Base-by-base conservation (phyloP, 2,113 vertebrate species). In the Hypocryptadius cinnamomeus region DNA sequence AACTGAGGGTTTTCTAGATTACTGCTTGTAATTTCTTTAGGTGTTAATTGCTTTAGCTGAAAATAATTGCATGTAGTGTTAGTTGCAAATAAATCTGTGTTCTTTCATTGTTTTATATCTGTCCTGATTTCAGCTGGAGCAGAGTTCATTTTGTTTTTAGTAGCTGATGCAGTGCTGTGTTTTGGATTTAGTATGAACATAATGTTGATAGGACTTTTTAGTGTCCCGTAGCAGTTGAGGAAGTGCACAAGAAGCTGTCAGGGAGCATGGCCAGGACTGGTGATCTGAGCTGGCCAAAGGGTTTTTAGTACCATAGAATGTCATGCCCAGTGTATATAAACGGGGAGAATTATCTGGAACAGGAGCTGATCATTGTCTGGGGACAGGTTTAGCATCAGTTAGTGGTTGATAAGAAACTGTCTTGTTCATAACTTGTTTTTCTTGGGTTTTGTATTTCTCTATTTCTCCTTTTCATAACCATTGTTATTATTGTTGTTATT, bases 281-380 rank as follows among this genome's bases (percentile, higher is more conserved):
- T 69, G 30, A 60, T 6, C 17, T 30, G n/a, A 61, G 33, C 17
- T 47, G 40, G 39, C 30, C 31, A 27, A 47, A 61, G 30, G 48
- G 20, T 21, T 68, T 3, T 47, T n/a, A 54, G 31, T 47, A 31
- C 20, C 8, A 3, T 5, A 19, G 33, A 60, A 68, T n/a, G 16
- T 40, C 45, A 54, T 47, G 21, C 17, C 20, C n/a, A 31, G 6
- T 25, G 5, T 40, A 15, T 60, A 35, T 40, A 53, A 74, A 81
- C 28, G 9, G 24, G 8, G 11, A 17, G 24, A 35, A 30, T 68
- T 68, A 53, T 17, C 14, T 44, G 21, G 24, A 53, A 17, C 13
- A 40, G 20, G 9, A 11, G 5, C n/a, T 68, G 21, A 30, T 45
- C 0, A 0, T 21, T 25, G 5, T 68, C 15, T 61, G 18, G 28